Evolutionary conservation across 2,888 invertebrate species (phyloP).

Genomic region (Amblyteles armatorius): DNA sequence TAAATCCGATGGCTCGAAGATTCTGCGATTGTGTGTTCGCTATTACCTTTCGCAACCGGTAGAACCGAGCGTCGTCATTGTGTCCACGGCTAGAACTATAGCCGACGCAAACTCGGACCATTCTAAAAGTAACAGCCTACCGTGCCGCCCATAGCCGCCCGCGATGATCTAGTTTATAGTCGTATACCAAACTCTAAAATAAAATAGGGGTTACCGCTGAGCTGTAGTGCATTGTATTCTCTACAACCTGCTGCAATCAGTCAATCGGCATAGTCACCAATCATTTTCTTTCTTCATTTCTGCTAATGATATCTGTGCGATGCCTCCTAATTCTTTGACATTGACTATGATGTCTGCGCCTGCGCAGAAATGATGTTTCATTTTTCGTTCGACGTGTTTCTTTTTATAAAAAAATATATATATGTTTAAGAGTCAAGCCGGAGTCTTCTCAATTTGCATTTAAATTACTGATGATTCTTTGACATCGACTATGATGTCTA

Average conservation of each 20-base stretch:
- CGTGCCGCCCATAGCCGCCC: conserved; percentile 58
- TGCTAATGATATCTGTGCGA: no score
- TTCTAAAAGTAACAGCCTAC: conserved; percentile 70
- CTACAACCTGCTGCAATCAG: conserved; percentile 35
- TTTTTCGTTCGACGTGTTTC: background rate
- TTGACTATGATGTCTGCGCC: no score
- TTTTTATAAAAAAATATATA: background rate
- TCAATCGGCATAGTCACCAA: background rate
- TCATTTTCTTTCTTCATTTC: background rate
- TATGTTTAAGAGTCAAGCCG: no score
- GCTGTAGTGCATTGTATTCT: conserved; percentile 26
- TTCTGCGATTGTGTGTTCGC: conserved; percentile 6
- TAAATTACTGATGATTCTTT: no score
- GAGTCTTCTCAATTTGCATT: no score
- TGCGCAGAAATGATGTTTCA: background rate
- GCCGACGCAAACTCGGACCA: conserved; percentile 33
- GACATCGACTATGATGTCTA: no score
- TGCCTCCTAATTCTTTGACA: no score
- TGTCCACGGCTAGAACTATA: conserved; percentile 43
- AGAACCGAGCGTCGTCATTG: conserved; percentile 33
- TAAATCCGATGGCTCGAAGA: background rate
- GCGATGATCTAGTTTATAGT: conserved; percentile 70
- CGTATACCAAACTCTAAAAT: conserved; percentile 67
- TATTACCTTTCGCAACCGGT: conserved; percentile 34
- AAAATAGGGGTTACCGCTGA: conserved; percentile 66